Base-by-base conservation (phyloP, 2,888 invertebrate genomes). In the Tridacna crocea region DNA sequence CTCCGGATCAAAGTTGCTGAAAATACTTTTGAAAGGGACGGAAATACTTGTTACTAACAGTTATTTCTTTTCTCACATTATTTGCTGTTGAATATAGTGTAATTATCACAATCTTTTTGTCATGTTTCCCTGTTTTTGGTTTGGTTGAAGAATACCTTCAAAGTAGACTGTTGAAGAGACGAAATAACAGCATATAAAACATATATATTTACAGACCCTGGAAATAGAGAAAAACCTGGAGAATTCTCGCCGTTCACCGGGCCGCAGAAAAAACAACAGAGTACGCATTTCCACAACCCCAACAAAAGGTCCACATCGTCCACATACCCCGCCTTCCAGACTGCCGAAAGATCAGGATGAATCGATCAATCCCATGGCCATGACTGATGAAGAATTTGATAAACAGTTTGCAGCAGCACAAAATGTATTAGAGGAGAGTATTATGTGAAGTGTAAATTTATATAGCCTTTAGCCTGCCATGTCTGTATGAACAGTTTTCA, bases 301-400 rank as follows among this genome's bases (percentile, higher is more conserved):
- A 11, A 63, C 75, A n/a, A 58, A 84, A 15, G 81, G 83, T 58
- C 85, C 87, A 0, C 80, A 84, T 12, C 84, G 87, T 47, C 73
- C 87, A 4, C 84, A 84, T 60, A 84, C 88, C 60, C 88, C 88
- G 10, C 88, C 88, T 12, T 84, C 77, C 24, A 72, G 85, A 55
- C 85, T 88, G 48, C 82, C 85, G 12, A 85, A 84, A 65, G 79
- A 81, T 75, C 85, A 84, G 26, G 73, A 85, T 61, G 82, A 89
- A 24, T 88, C 91, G 2, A 88, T 90, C 6, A 88, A 85, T 10
- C 90, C 91, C 0, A 83, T 91, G 84, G 77, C 89, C 13, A 80
- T 91, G 87, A 79, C 85, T 3, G 91, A 91, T 78, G 91, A 91
- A 72, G 90, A 91, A 80, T 91, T 91, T 79, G 68, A 87, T 15